Base-by-base conservation (phyloP, 2,797 vertebrate species). In the Iguana delicatissima region DNA sequence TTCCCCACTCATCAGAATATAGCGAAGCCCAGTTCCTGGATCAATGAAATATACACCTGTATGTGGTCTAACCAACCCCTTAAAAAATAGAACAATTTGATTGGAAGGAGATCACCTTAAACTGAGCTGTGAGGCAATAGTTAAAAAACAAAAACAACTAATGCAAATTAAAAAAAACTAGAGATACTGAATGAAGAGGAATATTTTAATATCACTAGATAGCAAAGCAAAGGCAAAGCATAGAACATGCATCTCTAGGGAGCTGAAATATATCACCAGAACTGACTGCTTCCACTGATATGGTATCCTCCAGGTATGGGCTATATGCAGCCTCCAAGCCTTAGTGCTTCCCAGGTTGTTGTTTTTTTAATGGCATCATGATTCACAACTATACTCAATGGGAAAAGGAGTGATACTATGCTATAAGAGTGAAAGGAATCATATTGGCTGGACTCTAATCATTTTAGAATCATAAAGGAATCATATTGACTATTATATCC, bases 181-280 rank as follows among this genome's bases (percentile, higher is more conserved):
- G 14, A 74, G 6, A 4, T 35, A 16, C n/a, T 89, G 6, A 76
- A 46, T 73, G 67, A 20, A 59, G 92, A 93, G 52, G 87, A 29
- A 32, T 0, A 0, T 0, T 84, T 93, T 91, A 86, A 89, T 22
- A 83, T 85, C 6, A 52, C 35, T 73, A 80, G 32, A 50, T 57
- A 80, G 16, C 52, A 46, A 42, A 32, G 80, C 5, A 46, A 42
- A 81, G 20, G 7, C 32, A 88, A 69, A 14, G 22, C 29, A 50
- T 42, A 22, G 38, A 55, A 35, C 38, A 50, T 64, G n/a, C 0
- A 64, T 24, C n/a, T 2, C 13, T 55, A 73, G 50, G 82, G 67
- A 24, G 26, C n/a, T 55, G 50, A n/a, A 62, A 13, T 50, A 62
- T 6, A 74, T 64, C 14, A 35, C 42, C 81, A 89, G 55, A 76